These are phyloP conservation scores for Apodemus agrarius DNA, from an alignment of 2,797 vertebrate species.

Conservation along the genomic window DNA sequence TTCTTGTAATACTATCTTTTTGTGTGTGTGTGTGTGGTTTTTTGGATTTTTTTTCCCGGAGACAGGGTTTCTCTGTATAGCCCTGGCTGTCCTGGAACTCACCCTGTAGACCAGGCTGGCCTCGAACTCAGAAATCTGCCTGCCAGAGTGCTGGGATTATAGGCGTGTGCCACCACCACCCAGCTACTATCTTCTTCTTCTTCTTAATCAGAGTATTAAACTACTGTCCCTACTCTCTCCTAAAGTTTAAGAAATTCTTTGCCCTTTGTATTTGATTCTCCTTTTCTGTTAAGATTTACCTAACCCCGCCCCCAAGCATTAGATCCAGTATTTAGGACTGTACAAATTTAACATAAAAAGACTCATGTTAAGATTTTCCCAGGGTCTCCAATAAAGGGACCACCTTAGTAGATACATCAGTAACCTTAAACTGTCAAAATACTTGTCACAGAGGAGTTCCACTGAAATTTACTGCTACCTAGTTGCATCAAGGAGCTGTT, in stretches of 20 bases:
- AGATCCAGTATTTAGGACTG: not conserved
- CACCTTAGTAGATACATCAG: slow-evolving; percentile 30
- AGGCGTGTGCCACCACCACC: no score
- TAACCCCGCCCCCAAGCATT: not conserved
- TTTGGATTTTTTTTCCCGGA: no score
- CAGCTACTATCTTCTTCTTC: slow-evolving; percentile 3
- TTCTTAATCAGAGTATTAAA: not conserved
- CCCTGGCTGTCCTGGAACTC: no score
- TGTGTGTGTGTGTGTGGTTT: no score
- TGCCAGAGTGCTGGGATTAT: no score
- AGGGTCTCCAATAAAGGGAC: slow-evolving; percentile 32
- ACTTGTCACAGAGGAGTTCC: slow-evolving; percentile 7
- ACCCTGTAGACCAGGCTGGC: no score
- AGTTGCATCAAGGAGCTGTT: not conserved
- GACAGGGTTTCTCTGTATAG: no score
- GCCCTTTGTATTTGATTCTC: not conserved
- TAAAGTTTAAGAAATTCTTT: slow-evolving; percentile 33
- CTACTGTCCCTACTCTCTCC: not conserved
- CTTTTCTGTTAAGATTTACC: slow-evolving; percentile 32
- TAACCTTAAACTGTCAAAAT: slow-evolving; percentile 35
- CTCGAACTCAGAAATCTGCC: no score
- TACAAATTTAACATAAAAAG: slow-evolving; percentile 27
- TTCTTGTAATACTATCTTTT: slow-evolving; percentile 23
- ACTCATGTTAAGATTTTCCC: slow-evolving; percentile 8
- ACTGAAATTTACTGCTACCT: slow-evolving; percentile 29